Conservation (phyloP, 2,888 invertebrate genomes). For the Patella pellucida region DNA sequence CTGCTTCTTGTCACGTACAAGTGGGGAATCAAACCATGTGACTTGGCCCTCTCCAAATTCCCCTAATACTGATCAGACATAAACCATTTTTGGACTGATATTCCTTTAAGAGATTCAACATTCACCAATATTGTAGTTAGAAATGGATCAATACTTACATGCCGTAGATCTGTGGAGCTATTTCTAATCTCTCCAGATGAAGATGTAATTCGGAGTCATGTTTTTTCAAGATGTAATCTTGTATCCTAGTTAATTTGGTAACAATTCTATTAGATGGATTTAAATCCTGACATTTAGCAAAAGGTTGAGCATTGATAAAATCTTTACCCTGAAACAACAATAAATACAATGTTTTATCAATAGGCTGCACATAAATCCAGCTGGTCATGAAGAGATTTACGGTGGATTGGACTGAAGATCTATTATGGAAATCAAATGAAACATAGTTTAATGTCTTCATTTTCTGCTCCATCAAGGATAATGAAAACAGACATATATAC, state of each 20-base stretch:
- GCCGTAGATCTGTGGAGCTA: slow-evolving; percentile 88
- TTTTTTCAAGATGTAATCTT: slow-evolving; percentile 78
- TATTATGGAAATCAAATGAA: too few relatives aligned
- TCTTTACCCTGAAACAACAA: slow-evolving; percentile 34
- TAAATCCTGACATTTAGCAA: slow-evolving; percentile 69
- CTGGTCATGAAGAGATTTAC: too few relatives aligned
- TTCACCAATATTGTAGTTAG: too few relatives aligned
- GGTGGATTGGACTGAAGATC: background rate
- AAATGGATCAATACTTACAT: slow-evolving; percentile 76
- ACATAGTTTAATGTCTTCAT: too few relatives aligned
- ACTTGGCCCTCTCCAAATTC: too few relatives aligned
- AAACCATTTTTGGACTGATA: too few relatives aligned
- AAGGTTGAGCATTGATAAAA: slow-evolving; percentile 59
- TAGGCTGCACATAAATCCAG: background rate
- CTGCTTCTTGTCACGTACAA: too few relatives aligned
- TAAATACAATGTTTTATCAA: background rate
- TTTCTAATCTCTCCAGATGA: slow-evolving; percentile 81
- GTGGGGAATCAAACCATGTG: too few relatives aligned
- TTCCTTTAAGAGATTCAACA: too few relatives aligned
- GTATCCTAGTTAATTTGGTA: slow-evolving; percentile 72
- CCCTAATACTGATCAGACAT: too few relatives aligned
- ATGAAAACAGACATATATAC: too few relatives aligned
- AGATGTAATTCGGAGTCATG: slow-evolving; percentile 77
- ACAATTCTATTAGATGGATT: slow-evolving; percentile 71
- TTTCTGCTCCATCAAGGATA: too few relatives aligned